Percentiles rank a stretch among this genome's conserved stretches.
Evolutionary conservation across 2,113 vertebrate genomes (phyloP).

Genomic region (Seriola aureovittata): DNA sequence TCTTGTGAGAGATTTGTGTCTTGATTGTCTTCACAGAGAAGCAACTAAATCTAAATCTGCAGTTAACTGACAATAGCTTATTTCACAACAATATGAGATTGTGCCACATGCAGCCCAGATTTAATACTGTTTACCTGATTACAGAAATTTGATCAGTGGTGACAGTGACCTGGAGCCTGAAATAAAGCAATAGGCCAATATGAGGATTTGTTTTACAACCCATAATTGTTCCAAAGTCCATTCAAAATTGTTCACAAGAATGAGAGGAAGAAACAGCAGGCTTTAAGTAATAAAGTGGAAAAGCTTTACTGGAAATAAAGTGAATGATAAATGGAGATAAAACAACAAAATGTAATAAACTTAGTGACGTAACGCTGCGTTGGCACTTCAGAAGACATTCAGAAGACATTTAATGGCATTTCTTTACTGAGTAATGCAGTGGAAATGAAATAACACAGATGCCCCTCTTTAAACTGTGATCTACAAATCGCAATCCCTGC

Average conservation of each 20-base stretch:
- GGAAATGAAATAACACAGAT: not conserved
- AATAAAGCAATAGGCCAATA: slow-evolving; percentile 6
- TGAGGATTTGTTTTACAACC: slow-evolving; percentile 43
- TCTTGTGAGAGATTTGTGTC: not conserved
- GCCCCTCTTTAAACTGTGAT: not conserved
- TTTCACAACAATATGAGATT: not conserved
- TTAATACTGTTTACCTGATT: slow-evolving; percentile 9
- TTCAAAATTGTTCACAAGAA: not conserved
- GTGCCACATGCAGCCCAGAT: not conserved
- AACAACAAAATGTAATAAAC: slow-evolving; percentile 6
- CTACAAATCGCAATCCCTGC: slow-evolving; percentile 12
- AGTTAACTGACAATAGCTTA: not conserved
- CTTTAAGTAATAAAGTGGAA: not conserved
- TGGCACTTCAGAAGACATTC: not conserved
- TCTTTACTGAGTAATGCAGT: not conserved
- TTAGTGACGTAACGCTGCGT: not conserved
- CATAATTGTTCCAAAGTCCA: slow-evolving; percentile 60
- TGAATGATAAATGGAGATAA: slow-evolving; percentile 5
- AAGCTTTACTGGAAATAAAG: slow-evolving; percentile 1
- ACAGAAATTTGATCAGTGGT: slow-evolving; percentile 11
- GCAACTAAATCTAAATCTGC: not conserved
- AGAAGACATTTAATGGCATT: not conserved
- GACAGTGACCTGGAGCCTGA: slow-evolving; percentile 5
- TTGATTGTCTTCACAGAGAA: slow-evolving; percentile 21
- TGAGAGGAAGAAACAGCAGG: too few relatives aligned